Evolutionary conservation across 2,113 vertebrate species (phyloP).

Genomic region (Pyxicephalus adspersus): DNA sequence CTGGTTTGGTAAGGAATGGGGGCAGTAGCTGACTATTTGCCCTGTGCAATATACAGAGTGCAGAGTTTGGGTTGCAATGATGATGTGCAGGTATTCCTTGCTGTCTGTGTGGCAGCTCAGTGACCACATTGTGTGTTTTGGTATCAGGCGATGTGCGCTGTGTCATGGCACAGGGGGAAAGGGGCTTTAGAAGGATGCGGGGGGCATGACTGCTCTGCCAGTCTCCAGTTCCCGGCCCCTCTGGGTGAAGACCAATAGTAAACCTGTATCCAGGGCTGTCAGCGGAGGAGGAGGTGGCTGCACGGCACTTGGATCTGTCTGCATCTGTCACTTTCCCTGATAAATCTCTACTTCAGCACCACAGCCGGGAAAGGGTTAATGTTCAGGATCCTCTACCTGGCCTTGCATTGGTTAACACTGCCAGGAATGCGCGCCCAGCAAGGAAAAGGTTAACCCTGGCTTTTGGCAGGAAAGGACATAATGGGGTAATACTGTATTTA

Average conservation of each 20-base stretch:
- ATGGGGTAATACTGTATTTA: not conserved
- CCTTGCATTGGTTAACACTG: not conserved
- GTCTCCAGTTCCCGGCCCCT: constrained; percentile 19
- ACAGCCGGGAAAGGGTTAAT: constrained; percentile 30
- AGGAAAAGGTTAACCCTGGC: not conserved
- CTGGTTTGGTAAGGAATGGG: too few species aligned
- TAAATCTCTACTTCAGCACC: not conserved
- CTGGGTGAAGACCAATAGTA: constrained; percentile 31
- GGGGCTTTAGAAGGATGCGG: not conserved
- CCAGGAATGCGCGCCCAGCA: not conserved
- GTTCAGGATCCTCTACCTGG: not conserved
- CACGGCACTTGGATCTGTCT: not conserved
- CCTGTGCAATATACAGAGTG: too few species aligned
- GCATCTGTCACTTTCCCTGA: constrained; percentile 11
- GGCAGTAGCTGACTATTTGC: too few species aligned
- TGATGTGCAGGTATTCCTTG: too few species aligned
- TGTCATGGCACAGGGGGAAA: not conserved
- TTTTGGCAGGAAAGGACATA: not conserved
- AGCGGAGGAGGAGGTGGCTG: constrained; percentile 35
- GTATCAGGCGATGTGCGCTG: not conserved
- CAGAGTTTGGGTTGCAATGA: too few species aligned
- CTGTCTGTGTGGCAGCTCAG: not conserved
- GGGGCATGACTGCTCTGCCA: constrained; percentile 25
- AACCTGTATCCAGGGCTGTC: constrained; percentile 48
- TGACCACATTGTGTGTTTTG: not conserved